These are phyloP conservation scores for Crocidura indochinensis DNA, from an alignment of 2,797 vertebrate species.

Conservation along the genomic window DNA sequence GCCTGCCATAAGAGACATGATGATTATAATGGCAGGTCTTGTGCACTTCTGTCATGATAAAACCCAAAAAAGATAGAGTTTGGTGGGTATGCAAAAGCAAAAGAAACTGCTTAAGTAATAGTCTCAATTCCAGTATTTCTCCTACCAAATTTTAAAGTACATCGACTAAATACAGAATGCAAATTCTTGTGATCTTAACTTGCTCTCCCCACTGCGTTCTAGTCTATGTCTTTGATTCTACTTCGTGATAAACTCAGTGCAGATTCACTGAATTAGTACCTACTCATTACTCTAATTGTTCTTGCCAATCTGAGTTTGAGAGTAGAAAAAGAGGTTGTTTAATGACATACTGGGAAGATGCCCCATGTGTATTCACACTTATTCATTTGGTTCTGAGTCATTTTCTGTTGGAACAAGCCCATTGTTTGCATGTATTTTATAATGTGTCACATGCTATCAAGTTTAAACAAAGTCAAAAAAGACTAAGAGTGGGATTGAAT, in stretches of 20 bases:
- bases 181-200: not conserved
- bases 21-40: too few species aligned
- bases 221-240: not conserved
- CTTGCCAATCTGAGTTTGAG: constrained; percentile 16
- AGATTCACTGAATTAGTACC: not conserved
- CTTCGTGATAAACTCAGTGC: not conserved
- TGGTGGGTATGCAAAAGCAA: not conserved
- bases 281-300: not conserved
- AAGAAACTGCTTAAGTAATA: not conserved
- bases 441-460: constrained; percentile 35
- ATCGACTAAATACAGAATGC: not conserved
- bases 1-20: too few species aligned
- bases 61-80: not conserved
- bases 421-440: constrained; percentile 44
- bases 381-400: constrained; percentile 62
- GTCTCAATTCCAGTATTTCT: not conserved
- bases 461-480: constrained; percentile 67
- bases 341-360: constrained; percentile 49
- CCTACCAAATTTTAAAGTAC: not conserved
- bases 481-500: not conserved
- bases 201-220: not conserved
- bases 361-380: constrained; percentile 47
- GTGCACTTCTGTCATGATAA: too few species aligned
- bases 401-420: constrained; percentile 63
- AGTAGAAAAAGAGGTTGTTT: constrained; percentile 42